Evolutionary conservation across 2,113 vertebrate genomes (phyloP).

Genomic region (Centropristis striata): DNA sequence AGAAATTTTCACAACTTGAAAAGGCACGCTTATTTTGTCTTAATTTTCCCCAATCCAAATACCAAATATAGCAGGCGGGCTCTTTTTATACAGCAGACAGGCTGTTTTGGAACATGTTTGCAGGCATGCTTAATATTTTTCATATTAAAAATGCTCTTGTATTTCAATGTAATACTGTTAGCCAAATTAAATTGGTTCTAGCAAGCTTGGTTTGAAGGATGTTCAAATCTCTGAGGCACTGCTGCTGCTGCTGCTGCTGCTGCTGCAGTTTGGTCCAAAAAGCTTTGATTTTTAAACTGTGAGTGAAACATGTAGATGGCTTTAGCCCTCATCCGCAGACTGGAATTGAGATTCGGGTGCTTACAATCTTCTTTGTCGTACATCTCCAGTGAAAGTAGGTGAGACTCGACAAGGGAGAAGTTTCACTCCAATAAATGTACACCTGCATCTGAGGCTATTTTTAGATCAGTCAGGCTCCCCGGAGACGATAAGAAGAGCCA

Average conservation of each 20-base stretch:
- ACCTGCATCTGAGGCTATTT: slow-evolving; percentile 74
- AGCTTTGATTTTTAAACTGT: slow-evolving; percentile 28
- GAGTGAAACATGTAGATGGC: slow-evolving; percentile 19
- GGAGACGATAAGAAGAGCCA: slow-evolving; percentile 55
- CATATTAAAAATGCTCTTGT: slow-evolving; percentile 35
- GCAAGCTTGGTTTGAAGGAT: slow-evolving; percentile 7
- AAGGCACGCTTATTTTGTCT: slow-evolving; percentile 29
- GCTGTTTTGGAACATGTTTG: slow-evolving; percentile 23
- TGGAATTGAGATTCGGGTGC: slow-evolving; percentile 22
- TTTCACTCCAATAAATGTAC: slow-evolving; percentile 69
- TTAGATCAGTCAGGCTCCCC: slow-evolving; percentile 59
- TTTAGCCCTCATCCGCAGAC: slow-evolving; percentile 18
- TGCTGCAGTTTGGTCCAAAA: background rate
- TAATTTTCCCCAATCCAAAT: slow-evolving; percentile 40
- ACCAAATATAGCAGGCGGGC: slow-evolving; percentile 3
- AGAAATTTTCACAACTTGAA: slow-evolving; percentile 29
- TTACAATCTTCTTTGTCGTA: slow-evolving; percentile 36
- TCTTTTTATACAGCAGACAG: background rate
- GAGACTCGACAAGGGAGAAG: slow-evolving; percentile 44
- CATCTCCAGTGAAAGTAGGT: slow-evolving; percentile 40
- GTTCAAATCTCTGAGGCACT: slow-evolving; percentile 27
- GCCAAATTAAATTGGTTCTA: slow-evolving; percentile 39
- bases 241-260: background rate
- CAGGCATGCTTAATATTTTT: slow-evolving; percentile 31
- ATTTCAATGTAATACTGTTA: slow-evolving; percentile 32